Evolutionary conservation across 1,140 invertebrate species (phyloP).

Genomic region (Magallana ariakensis): DNA sequence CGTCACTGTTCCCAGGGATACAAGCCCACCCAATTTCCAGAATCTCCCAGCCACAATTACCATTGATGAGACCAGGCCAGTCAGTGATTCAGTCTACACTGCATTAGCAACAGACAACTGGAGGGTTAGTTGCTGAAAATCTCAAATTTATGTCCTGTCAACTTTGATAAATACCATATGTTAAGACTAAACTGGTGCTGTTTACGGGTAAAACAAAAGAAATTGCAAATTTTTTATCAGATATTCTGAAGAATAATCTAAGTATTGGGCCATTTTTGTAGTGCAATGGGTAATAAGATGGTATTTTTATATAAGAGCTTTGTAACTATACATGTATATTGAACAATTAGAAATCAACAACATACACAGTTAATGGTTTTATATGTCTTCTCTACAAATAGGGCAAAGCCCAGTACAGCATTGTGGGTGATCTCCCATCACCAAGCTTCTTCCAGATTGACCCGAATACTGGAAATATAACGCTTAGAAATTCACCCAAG

Average conservation of each 20-base stretch:
- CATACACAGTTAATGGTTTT: too few species aligned
- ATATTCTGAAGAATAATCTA: background rate
- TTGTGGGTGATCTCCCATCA: constrained; percentile 67
- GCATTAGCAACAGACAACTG: constrained; percentile 62
- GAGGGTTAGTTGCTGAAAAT: constrained; percentile 45
- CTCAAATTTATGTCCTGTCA: background rate
- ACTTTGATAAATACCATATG: too few species aligned
- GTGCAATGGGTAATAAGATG: too few species aligned
- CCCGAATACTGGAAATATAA: constrained; percentile 90
- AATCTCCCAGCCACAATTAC: constrained; percentile 61
- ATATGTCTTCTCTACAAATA: constrained; percentile 43
- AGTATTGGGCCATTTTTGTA: background rate
- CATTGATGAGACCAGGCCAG: constrained; percentile 54
- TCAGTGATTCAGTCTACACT: constrained; percentile 48
- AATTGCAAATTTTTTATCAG: background rate
- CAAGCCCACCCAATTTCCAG: constrained; percentile 49
- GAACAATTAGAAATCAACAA: too few species aligned
- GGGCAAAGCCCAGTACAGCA: constrained; percentile 64
- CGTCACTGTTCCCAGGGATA: constrained; percentile 64
- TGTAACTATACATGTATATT: too few species aligned
- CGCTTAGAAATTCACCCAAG: constrained; percentile 88
- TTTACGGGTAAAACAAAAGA: background rate
- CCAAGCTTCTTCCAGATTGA: constrained; percentile 88
- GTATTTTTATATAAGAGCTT: too few species aligned
- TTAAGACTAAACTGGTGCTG: too few species aligned